Evolutionary conservation across 2,797 vertebrate species (phyloP).

Genomic region (Loriculus beryllinus): DNA sequence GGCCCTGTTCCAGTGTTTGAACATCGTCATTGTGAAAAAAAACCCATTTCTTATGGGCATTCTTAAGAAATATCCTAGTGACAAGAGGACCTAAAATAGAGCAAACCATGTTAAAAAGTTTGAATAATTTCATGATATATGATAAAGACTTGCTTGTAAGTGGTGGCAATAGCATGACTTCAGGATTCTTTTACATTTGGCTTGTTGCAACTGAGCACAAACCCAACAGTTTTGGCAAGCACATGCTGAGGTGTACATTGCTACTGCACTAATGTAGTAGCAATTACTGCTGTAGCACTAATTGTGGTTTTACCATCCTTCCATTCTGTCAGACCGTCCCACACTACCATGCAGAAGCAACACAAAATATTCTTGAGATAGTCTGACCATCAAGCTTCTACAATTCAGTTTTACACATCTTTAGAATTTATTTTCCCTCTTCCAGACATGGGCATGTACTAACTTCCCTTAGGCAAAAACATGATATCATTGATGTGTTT

Average conservation of each 20-base stretch:
- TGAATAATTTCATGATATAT: not conserved
- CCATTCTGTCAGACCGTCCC: not conserved
- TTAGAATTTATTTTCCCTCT: conserved; percentile 4
- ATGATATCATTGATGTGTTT: conserved; percentile 19
- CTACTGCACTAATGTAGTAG: not conserved
- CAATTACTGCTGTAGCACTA: not conserved
- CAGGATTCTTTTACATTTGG: not conserved
- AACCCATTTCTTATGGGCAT: not conserved
- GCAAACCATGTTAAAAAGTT: not conserved
- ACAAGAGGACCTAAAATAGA: not conserved
- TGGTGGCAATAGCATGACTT: not conserved
- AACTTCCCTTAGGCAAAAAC: conserved; percentile 16
- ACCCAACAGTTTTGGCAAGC: rapidly evolving
- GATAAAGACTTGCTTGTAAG: not conserved
- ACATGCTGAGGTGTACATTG: not conserved
- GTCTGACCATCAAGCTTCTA: not conserved
- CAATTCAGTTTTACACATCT: not conserved
- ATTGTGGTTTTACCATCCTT: not conserved
- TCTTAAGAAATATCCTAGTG: not conserved
- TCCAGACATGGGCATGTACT: not conserved
- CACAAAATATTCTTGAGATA: not conserved
- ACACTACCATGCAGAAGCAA: not conserved
- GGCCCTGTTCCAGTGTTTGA: not conserved
- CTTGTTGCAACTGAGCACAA: not conserved
- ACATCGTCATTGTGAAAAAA: not conserved